These are phyloP conservation scores for Trichonephila inaurata DNA, from an alignment of 1,140 invertebrate species.

Conservation along the genomic window DNA sequence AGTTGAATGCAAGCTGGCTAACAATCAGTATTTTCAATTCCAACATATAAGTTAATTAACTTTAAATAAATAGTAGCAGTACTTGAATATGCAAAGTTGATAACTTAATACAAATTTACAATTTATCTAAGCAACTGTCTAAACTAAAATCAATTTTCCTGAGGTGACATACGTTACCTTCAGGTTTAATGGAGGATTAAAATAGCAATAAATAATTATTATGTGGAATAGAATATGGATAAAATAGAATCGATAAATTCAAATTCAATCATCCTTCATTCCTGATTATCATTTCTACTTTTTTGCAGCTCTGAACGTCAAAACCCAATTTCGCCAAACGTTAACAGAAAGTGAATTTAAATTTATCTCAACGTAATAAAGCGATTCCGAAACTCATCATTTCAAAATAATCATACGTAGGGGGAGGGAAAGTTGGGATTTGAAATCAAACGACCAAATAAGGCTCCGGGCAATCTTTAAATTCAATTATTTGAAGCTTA, in stretches of 20 bases:
- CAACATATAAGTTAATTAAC: too few relatives aligned
- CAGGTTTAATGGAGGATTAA: too few relatives aligned
- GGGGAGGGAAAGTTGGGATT: not conserved
- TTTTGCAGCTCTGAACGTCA: constrained; percentile 17
- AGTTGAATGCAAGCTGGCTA: too few relatives aligned
- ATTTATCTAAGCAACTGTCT: too few relatives aligned
- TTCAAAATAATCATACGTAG: constrained; percentile 18
- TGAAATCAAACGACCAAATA: constrained; percentile 38
- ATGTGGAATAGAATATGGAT: not conserved
- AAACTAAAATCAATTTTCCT: too few relatives aligned
- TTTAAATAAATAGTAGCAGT: too few relatives aligned
- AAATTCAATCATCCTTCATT: not conserved
- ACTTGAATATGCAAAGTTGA: too few relatives aligned
- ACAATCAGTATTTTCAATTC: too few relatives aligned
- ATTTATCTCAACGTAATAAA: constrained; percentile 22
- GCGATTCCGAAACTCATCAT: constrained; percentile 28
- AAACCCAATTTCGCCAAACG: not conserved
- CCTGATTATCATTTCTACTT: not conserved
- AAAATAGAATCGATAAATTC: not conserved
- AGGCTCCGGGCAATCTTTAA: constrained; percentile 46
- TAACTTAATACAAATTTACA: too few relatives aligned
- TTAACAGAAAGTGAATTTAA: constrained; percentile 11
- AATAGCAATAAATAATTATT: too few relatives aligned
- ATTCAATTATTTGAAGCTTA: constrained; percentile 66
- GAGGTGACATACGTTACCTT: too few relatives aligned